A percentile compares a stretch with the other conserved stretches of the same genome.
Evolutionary conservation across 2,113 vertebrate species (phyloP).

Genomic region (Mormyrus iriodes): DNA sequence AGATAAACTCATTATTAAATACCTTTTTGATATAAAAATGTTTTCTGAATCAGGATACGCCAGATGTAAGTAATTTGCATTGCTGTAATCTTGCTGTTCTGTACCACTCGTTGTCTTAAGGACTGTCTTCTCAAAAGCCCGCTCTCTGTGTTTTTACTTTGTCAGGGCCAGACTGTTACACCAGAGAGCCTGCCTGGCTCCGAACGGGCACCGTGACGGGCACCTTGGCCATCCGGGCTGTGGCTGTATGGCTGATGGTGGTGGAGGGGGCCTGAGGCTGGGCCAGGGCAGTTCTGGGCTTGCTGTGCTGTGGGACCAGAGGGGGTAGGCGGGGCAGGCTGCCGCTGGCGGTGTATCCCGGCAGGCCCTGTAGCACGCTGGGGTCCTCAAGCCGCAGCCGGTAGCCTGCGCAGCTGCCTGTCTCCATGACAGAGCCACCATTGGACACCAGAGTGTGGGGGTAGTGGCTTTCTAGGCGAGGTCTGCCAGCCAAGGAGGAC

Average conservation of each 20-base stretch:
- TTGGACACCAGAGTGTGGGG: slow-evolving; percentile 51
- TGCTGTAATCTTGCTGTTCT: not conserved
- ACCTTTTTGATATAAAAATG: slow-evolving; percentile 30
- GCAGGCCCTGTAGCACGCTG: slow-evolving; percentile 59
- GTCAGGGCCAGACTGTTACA: slow-evolving; percentile 48
- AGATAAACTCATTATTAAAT: slow-evolving; percentile 21
- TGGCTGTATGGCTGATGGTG: slow-evolving; percentile 38
- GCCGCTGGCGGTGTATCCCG: slow-evolving; percentile 58
- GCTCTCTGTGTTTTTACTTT: not conserved
- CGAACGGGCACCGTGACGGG: slow-evolving; percentile 75
- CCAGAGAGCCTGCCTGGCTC: slow-evolving; percentile 76
- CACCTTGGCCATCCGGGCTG: slow-evolving; percentile 63
- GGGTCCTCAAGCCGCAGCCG: slow-evolving; percentile 52
- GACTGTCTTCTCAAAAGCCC: slow-evolving; percentile 8
- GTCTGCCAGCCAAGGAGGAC: slow-evolving; percentile 72
- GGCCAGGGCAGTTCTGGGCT: slow-evolving; percentile 57
- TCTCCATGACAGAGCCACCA: slow-evolving; percentile 51
- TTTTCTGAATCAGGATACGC: slow-evolving; percentile 23
- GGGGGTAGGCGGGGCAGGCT: slow-evolving; percentile 35
- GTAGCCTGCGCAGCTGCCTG: slow-evolving; percentile 49
- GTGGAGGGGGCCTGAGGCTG: slow-evolving; percentile 53
- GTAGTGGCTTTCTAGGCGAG: slow-evolving; percentile 55
- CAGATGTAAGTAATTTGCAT: slow-evolving; percentile 20
- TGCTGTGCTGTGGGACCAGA: slow-evolving; percentile 26
- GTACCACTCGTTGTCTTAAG: not conserved